Base-by-base conservation (phyloP, 2,113 vertebrate genomes). In the Psilopogon haemacephalus region DNA sequence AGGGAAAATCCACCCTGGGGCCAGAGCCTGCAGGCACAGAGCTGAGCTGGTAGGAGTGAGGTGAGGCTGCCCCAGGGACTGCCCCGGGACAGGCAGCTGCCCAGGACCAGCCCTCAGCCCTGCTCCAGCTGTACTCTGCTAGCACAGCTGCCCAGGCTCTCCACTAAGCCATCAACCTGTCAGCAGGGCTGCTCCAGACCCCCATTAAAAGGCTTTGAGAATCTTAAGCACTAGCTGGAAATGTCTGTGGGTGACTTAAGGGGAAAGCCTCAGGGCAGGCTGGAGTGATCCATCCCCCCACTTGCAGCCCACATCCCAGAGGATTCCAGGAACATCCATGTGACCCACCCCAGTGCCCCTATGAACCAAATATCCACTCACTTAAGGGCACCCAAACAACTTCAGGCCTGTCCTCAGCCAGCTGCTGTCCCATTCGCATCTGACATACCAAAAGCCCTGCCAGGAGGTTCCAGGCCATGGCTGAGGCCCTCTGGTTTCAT, bases 1-100 rank as follows among this genome's bases (percentile, higher is more conserved):
- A 9, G 19, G 35, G 8, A 35, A 56, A 56, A 19, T 5, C 2
- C 16, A 12, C 40, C 40, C 40, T 15, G 60, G 20, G 30, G 16
- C 28, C 88, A 74, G 50, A 81, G 69, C 35, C 65, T 65, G 38
- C 58, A 63, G 54, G 78, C 32, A 2, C 11, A 38, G 40, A 42
- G 40, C 40, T 5, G 16, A 73, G 74, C 10, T 59, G 3, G 0
- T 1, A 2, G 2, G 5, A 14, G 24, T 0, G 8, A 62, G 50
- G 54, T 3, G 16, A 55, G 67, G 55, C 6, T 62, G 38, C 24
- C 2, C 2, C 3, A 0, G 55, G 48, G 42, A 48, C 50, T 24
- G 30, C 11, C 56, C 5, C 3, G 4, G n/a, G 37, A 40, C 50
- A 32, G 65, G 46, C 26, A 30, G 55, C 50, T 35, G 48, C 48